Percentiles rank a stretch among this genome's conserved stretches.
Evolutionary conservation across 2,888 invertebrate species (phyloP).

Genomic region (Agrochola macilenta): DNA sequence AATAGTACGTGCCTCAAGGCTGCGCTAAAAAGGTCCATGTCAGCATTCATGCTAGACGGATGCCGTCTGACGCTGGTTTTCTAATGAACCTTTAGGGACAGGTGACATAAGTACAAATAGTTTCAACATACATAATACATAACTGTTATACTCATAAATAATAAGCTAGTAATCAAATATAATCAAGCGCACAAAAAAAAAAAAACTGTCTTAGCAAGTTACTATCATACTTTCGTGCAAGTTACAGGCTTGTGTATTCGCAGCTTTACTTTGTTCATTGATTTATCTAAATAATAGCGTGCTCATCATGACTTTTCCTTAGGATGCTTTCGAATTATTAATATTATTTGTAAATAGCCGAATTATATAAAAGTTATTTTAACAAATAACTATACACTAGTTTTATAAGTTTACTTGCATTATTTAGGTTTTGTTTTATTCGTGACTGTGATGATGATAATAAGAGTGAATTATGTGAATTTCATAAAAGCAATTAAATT

Average conservation of each 20-base stretch:
- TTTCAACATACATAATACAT: not conserved
- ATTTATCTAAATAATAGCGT: not conserved
- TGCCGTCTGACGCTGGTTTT: not conserved
- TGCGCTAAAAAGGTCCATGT: not conserved
- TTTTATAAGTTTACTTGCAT: slow-evolving; percentile 48
- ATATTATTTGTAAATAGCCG: slow-evolving; percentile 63
- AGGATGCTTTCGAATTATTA: slow-evolving; percentile 45
- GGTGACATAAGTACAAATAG: not conserved
- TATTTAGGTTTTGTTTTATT: slow-evolving; percentile 63
- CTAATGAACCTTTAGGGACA: not conserved
- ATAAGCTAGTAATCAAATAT: too few species aligned
- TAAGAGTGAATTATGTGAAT: slow-evolving; percentile 60
- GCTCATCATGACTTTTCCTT: slow-evolving; percentile 27
- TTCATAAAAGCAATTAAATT: slow-evolving; percentile 71
- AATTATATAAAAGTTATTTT: slow-evolving; percentile 41
- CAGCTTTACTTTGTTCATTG: not conserved
- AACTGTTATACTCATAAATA: too few species aligned
- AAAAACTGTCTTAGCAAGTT: not conserved
- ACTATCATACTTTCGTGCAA: not conserved
- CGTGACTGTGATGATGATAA: slow-evolving; percentile 79
- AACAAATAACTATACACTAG: slow-evolving; percentile 38
- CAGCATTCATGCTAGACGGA: too few species aligned
- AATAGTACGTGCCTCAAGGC: not conserved
- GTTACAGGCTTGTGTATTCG: not conserved
- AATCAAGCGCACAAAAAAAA: not conserved